Evolutionary conservation across 1,140 invertebrate species (phyloP), one percentile per base, ranked within the genome.

Genomic region (Pseudomyrmex concolor): DNA sequence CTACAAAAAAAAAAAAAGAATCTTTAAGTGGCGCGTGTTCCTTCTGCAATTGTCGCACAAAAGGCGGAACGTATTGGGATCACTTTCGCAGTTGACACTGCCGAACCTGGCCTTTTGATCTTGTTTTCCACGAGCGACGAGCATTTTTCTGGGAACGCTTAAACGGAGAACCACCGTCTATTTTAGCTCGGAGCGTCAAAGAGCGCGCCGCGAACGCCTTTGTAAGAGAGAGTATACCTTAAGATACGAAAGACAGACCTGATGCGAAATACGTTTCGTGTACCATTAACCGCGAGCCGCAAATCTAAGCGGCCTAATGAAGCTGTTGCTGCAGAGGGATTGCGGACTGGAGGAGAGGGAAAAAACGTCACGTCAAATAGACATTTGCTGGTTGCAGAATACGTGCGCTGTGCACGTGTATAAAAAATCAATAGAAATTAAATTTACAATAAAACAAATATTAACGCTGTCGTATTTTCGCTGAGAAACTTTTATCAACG

Each of bases 71-170:
- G 34, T 78, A 78, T 68, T 22, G 64, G 34, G 12, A 55, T 54
- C 34, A 68, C 64, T 78, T 68, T 59, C 34, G 34, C 50, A 43
- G 25, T 64, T 70, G 64, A 57, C 60, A 43, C 57, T 15, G 48
- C 50, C 34, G 48, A 51, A 48, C 22, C 34, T 34, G 34, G 59
- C 72, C 77, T 90, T 88, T 88, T 87, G 73, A 88, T 85, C 67
- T 88, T 90, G 82, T 89, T 90, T 34, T 89, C 85, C 45, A 19
- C 83, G 85, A 84, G 89, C 66, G 89, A 85, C 83, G 68, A 74
- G 89, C 82, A 87, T 90, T 90, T 90, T 90, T 89, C 89, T 90
- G 83, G 34, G 87, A 90, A 89, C 83, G 72, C 22, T 73, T 55
- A 67, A 60, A 60, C 81, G 25, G 70, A 84, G 78, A 64, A 72